Evolutionary conservation across 2,888 invertebrate species (phyloP), one percentile per base, ranked within the genome.

Genomic region (Physocephala rufipes): DNA sequence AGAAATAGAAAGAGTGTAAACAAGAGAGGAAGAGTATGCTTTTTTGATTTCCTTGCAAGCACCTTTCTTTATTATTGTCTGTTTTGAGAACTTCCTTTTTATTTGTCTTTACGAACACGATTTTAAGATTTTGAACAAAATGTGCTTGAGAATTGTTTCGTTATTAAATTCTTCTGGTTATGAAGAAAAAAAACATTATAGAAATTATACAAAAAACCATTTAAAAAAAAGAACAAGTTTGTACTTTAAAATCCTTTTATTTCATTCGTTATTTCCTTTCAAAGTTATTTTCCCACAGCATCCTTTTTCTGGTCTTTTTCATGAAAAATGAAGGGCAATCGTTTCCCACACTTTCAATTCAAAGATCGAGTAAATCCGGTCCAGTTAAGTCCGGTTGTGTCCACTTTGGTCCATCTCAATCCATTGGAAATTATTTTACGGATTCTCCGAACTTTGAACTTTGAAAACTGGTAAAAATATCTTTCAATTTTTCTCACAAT

Each of bases 361-460:
- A 58, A 43, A 43, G 26, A 53, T 53, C 24, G 53, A 53, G 21
- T 24, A 53, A 53, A n/a, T 49, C 43, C 51, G 53, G 64, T 53
- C 30, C 49, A 65, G 16, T 47, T 3, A 16, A 3, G 12, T 53
- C 30, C 49, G 51, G 16, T 47, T 3, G 16, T 1, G 12, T 53
- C 53, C 53, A 53, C 21, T 24, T 19, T n/a, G 13, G 26, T 58
- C 36, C 36, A 36, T 36, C 26, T 15, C 26, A 26, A 19, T 12
- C 45, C 30, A 30, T 51, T 53, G 28, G 58, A 15, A 13, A 28
- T 15, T 26, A 58, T 3, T 24, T 3, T 28, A 53, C n/a, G 47
- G 51, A 28, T 30, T 5, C 21, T 49, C 53, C 77, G 73, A 81
- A 81, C 82, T 81, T 78, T 82, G 79, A 81, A 78, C 81, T 74